Percentiles rank a stretch among this genome's conserved stretches.
Evolutionary conservation across 2,797 vertebrate genomes (phyloP).

Genomic region (Gymnocypris eckloni): DNA sequence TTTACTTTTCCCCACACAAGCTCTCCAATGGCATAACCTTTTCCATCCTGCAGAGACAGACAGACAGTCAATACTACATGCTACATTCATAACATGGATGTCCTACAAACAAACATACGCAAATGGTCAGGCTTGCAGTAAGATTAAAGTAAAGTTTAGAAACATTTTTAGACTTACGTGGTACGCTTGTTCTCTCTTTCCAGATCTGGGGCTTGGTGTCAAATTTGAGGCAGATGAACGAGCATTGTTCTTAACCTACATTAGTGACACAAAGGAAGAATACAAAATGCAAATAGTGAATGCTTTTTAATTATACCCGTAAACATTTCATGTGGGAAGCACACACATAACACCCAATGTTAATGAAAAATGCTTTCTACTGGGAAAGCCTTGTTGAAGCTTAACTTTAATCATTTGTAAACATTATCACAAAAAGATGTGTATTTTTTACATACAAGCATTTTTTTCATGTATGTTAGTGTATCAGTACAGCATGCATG

Average conservation of each 20-base stretch:
- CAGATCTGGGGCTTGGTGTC: constrained; percentile 56
- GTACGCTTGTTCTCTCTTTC: constrained; percentile 65
- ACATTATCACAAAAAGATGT: not conserved
- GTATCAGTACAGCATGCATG: not conserved
- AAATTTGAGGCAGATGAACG: constrained; percentile 37
- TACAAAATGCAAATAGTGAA: not conserved
- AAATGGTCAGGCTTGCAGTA: not conserved
- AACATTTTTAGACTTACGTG: constrained; percentile 63
- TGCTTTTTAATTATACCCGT: not conserved
- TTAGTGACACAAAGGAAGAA: not conserved
- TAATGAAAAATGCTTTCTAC: not conserved
- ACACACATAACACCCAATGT: not conserved
- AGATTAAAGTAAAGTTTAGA: not conserved
- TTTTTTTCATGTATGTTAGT: constrained; percentile 16
- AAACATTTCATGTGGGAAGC: not conserved
- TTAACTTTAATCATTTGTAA: not conserved
- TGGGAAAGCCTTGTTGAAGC: not conserved
- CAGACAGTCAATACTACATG: not conserved
- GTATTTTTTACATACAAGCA: not conserved
- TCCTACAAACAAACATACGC: not conserved
- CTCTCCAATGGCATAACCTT: constrained; percentile 73
- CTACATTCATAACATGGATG: not conserved
- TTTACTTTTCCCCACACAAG: constrained; percentile 81
- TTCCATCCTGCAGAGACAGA: constrained; percentile 72
- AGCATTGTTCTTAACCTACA: constrained; percentile 62